Conservation (phyloP, 2,888 invertebrate species). For the Ectobius pallidus region DNA sequence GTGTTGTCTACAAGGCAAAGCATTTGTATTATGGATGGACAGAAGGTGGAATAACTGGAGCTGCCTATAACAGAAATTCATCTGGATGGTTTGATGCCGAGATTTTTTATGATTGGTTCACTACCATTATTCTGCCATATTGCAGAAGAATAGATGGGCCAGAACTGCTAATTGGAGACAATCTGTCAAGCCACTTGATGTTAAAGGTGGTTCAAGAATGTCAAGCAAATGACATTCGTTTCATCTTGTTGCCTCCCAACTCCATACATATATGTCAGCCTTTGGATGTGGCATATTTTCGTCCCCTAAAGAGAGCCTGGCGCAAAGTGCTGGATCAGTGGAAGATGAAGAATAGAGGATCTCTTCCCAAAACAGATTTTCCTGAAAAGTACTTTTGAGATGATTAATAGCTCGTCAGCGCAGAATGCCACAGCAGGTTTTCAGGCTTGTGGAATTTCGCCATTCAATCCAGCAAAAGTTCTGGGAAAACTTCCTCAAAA, state of each 20-base stretch:
- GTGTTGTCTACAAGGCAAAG: slow-evolving; percentile 54
- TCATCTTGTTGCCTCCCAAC: too few relatives aligned
- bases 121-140: slow-evolving; percentile 45
- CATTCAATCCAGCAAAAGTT: background rate
- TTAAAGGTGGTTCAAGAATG: slow-evolving; percentile 47
- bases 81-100: slow-evolving; percentile 50
- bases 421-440: background rate
- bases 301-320: slow-evolving; percentile 47
- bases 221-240: slow-evolving; percentile 48
- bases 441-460: background rate
- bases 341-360: slow-evolving; percentile 42
- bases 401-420: background rate
- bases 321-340: slow-evolving; percentile 45
- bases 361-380: background rate
- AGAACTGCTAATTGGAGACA: slow-evolving; percentile 52
- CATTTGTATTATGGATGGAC: slow-evolving; percentile 53
- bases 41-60: slow-evolving; percentile 49
- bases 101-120: slow-evolving; percentile 48
- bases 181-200: slow-evolving; percentile 49
- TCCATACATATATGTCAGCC: slow-evolving; percentile 48
- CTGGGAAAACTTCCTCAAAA: background rate
- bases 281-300: slow-evolving; percentile 49
- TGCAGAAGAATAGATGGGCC: slow-evolving; percentile 45
- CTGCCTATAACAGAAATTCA: slow-evolving; percentile 51
- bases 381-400: background rate